Conservation (phyloP, 2,888 invertebrate genomes). For the Pecten maximus region DNA sequence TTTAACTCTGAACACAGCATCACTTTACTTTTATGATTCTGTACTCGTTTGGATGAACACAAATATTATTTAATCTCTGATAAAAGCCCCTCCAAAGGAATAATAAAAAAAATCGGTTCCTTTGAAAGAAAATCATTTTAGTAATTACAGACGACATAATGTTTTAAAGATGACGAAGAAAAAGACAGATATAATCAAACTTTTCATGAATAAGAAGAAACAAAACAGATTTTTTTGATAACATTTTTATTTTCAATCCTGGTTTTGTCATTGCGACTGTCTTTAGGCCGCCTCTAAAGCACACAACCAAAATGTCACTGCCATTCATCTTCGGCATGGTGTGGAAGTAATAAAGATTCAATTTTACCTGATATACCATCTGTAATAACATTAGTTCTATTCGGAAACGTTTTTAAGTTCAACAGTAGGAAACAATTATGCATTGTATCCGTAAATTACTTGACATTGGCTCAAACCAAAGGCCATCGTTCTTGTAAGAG, state of each 20-base stretch:
- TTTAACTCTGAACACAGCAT: too few relatives aligned
- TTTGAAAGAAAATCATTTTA: neutral
- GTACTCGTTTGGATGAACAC: neutral
- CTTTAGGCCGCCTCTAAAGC: neutral
- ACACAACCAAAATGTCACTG: neutral
- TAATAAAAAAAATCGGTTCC: neutral
- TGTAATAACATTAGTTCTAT: slow-evolving; percentile 25
- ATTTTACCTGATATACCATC: slow-evolving; percentile 20
- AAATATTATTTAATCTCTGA: neutral
- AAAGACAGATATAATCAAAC: neutral
- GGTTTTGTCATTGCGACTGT: neutral
- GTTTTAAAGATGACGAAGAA: neutral
- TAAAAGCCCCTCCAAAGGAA: neutral
- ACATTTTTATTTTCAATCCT: neutral
- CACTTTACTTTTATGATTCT: neutral
- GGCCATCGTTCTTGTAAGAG: neutral
- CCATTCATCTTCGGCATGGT: neutral
- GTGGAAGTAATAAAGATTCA: neutral
- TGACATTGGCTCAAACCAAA: neutral
- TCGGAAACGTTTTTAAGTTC: slow-evolving; percentile 7
- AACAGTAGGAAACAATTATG: slow-evolving; percentile 14
- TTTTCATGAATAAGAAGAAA: neutral
- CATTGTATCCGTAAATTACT: slow-evolving; percentile 15
- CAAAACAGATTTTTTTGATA: neutral
- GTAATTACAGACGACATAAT: neutral